These are phyloP conservation scores for Lacanobia oleracea DNA, from an alignment of 2,888 invertebrate species.

Conservation along the genomic window DNA sequence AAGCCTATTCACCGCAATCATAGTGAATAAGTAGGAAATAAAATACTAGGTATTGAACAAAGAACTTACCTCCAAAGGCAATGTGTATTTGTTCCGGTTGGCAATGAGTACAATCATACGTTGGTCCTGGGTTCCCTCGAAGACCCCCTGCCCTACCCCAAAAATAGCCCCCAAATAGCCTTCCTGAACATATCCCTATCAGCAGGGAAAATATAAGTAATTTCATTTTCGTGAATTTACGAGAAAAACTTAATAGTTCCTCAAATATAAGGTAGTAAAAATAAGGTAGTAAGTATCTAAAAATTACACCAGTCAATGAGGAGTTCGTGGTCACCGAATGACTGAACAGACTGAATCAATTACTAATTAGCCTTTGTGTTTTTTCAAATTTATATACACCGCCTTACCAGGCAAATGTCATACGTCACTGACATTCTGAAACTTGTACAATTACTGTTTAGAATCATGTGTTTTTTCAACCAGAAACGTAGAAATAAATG, in stretches of 20 bases:
- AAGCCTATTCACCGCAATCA: too few species aligned
- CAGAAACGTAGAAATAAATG: too few species aligned
- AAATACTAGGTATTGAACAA: background rate
- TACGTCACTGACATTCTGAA: conserved; percentile 35
- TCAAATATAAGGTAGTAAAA: too few species aligned
- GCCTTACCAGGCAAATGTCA: background rate
- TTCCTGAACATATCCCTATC: conserved; percentile 42
- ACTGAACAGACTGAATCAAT: conserved; percentile 15
- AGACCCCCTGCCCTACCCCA: background rate
- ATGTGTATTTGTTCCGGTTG: conserved; percentile 57
- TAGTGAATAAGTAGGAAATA: too few species aligned
- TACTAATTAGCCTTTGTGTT: conserved; percentile 14
- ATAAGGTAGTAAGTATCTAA: background rate
- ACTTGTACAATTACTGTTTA: background rate
- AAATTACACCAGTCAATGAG: background rate
- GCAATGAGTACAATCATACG: conserved; percentile 51
- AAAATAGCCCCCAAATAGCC: background rate
- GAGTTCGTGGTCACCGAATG: conserved; percentile 10
- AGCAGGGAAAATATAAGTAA: conserved; percentile 47
- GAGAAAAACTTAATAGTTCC: conserved; percentile 2
- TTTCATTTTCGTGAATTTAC: conserved; percentile 39
- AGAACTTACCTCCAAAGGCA: conserved; percentile 43
- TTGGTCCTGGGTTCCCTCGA: conserved; percentile 22
- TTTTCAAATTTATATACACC: conserved; percentile 32
- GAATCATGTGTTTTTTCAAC: too few species aligned